These are phyloP conservation scores for Watsonalla cultraria DNA, from an alignment of 2,888 invertebrate genomes.

Conservation along the genomic window DNA sequence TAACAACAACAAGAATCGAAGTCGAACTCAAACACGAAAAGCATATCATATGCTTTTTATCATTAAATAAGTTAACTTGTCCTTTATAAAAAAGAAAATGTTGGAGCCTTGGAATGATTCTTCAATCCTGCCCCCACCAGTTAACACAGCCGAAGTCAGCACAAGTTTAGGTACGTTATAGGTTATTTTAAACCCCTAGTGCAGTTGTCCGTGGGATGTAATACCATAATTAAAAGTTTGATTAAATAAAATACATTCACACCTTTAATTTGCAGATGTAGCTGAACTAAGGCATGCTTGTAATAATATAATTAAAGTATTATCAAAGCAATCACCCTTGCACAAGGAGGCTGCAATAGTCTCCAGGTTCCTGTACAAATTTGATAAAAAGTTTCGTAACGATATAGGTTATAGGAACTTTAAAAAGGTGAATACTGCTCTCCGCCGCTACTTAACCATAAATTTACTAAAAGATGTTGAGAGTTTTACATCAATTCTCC, in stretches of 20 bases:
- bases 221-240: background rate
- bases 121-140: conserved; percentile 50
- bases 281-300: conserved; percentile 37
- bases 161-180: conserved; percentile 36
- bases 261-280: conserved; percentile 42
- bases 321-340: conserved; percentile 67
- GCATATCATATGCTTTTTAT: too few relatives aligned
- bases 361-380: conserved; percentile 77
- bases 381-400: conserved; percentile 77
- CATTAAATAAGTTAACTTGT: conserved; percentile 3
- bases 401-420: conserved; percentile 78
- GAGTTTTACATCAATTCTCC: conserved; percentile 46
- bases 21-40: too few relatives aligned
- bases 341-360: conserved; percentile 75
- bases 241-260: too few relatives aligned
- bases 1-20: too few relatives aligned
- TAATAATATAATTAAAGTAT: conserved; percentile 41
- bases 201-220: background rate
- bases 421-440: conserved; percentile 72
- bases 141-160: conserved; percentile 42
- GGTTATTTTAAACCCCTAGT: background rate
- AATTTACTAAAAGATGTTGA: conserved; percentile 65
- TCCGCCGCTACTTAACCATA: conserved; percentile 70
- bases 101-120: conserved; percentile 60
- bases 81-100: conserved; percentile 26